Conservation (phyloP, 1,140 invertebrate species). For the Mycetomoellerius zeteki region DNA sequence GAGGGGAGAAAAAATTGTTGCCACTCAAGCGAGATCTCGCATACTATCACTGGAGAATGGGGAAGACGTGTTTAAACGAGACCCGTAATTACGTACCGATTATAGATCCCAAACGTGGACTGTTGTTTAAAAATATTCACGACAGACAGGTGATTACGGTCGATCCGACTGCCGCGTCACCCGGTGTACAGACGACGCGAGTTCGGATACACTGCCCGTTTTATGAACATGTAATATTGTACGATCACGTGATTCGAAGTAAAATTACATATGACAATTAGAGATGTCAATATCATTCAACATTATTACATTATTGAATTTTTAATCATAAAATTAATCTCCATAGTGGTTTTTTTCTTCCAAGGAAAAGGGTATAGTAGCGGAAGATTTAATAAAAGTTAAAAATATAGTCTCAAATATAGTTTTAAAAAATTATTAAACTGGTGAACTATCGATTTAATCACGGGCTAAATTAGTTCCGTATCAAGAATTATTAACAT, state of each 20-base stretch:
- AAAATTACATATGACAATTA: slow-evolving; percentile 52
- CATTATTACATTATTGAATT: neutral
- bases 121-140: slow-evolving; percentile 90
- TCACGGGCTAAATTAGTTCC: neutral
- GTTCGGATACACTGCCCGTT: slow-evolving; percentile 86
- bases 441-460: neutral
- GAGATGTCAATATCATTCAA: neutral
- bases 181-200: slow-evolving; percentile 87
- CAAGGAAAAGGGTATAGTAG: neutral
- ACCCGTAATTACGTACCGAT: slow-evolving; percentile 91
- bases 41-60: slow-evolving; percentile 92
- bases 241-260: slow-evolving; percentile 89
- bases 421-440: neutral
- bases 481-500: neutral
- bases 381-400: slow-evolving; percentile 20
- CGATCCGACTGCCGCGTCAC: slow-evolving; percentile 84
- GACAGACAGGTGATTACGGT: slow-evolving; percentile 89
- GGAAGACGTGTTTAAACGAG: slow-evolving; percentile 89
- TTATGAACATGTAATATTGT: slow-evolving; percentile 89
- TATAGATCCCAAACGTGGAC: slow-evolving; percentile 89
- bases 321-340: neutral
- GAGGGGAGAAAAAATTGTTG: slow-evolving; percentile 88
- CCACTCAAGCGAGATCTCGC: slow-evolving; percentile 90
- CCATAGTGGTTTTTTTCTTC: neutral
- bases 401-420: slow-evolving; percentile 3